phyloP scores from a whole-genome alignment of 1,140 invertebrate genomes.

The Zaprionus kolodkinae region DNA sequence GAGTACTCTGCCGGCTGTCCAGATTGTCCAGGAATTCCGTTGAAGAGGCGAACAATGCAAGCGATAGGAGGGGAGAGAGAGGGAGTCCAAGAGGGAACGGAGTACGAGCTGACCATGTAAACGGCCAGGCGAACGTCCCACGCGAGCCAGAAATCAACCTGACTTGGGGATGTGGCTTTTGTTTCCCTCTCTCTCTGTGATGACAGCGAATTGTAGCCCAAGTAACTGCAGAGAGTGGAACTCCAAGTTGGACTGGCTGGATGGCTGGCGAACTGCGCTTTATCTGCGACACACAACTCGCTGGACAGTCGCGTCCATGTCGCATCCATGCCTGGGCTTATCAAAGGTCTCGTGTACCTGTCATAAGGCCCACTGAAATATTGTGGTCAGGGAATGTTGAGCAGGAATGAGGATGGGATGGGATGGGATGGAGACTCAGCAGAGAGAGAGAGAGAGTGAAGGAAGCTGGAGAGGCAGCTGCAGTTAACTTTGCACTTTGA shows the following conservation, averaged over 20 bases:
- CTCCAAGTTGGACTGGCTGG: not conserved
- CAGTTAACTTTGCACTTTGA: conserved; percentile 9
- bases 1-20: not conserved
- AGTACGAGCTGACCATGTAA: conserved; percentile 34
- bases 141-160: conserved; percentile 48
- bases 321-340: conserved; percentile 53
- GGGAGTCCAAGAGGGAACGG: not conserved
- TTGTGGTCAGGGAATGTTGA: conserved; percentile 45
- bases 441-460: too few species aligned
- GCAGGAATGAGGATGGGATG: too few species aligned
- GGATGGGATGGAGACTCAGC: too few species aligned
- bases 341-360: conserved; percentile 72
- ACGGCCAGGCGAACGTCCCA: conserved; percentile 43
- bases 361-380: conserved; percentile 79
- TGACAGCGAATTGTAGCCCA: conserved; percentile 19
- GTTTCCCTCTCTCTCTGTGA: conserved; percentile 15
- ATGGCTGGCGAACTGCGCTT: too few species aligned
- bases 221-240: conserved; percentile 21
- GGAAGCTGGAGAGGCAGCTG: not conserved
- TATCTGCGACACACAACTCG: conserved; percentile 57
- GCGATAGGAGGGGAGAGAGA: not conserved
- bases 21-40: conserved; percentile 54
- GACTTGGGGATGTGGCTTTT: conserved; percentile 37
- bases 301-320: conserved; percentile 38
- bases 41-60: conserved; percentile 51